Percentiles rank a stretch among this genome's conserved stretches.
phyloP scores from a whole-genome alignment of 2,113 vertebrate genomes.

The Egretta garzetta region DNA sequence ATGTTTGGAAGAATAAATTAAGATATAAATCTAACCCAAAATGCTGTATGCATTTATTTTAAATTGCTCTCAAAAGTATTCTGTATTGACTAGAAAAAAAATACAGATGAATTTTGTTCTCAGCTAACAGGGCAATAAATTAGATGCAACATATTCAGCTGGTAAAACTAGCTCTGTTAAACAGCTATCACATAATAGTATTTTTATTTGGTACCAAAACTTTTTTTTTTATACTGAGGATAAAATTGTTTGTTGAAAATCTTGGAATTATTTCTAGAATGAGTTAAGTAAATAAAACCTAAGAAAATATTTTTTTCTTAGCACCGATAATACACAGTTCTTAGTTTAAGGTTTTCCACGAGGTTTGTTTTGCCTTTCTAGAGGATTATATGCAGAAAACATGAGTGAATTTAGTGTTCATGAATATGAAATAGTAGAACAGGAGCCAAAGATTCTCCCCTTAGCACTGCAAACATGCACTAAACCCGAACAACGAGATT shows the following conservation, averaged over 20 bases:
- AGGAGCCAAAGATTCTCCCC: neutral
- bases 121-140: conserved; percentile 65
- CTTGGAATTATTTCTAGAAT: neutral
- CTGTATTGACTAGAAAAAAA: conserved; percentile 26
- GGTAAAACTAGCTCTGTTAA: neutral
- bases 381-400: neutral
- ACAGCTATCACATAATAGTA: conserved; percentile 12
- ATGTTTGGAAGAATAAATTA: conserved; percentile 22
- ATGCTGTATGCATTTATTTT: neutral
- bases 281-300: conserved; percentile 11
- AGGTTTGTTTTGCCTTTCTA: conserved; percentile 39
- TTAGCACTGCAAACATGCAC: neutral
- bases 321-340: neutral
- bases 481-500: neutral
- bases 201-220: conserved; percentile 32
- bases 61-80: conserved; percentile 27
- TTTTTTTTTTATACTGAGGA: neutral
- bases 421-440: conserved; percentile 7
- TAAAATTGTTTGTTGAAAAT: conserved; percentile 42
- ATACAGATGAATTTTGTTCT: conserved; percentile 66
- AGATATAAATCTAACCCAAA: conserved; percentile 39
- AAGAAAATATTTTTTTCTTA: conserved; percentile 35
- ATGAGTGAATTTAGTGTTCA: conserved; percentile 16
- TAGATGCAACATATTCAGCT: conserved; percentile 48
- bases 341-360: neutral